Conservation (phyloP, 1,140 invertebrate species). For the Sitobion miscanthi region DNA sequence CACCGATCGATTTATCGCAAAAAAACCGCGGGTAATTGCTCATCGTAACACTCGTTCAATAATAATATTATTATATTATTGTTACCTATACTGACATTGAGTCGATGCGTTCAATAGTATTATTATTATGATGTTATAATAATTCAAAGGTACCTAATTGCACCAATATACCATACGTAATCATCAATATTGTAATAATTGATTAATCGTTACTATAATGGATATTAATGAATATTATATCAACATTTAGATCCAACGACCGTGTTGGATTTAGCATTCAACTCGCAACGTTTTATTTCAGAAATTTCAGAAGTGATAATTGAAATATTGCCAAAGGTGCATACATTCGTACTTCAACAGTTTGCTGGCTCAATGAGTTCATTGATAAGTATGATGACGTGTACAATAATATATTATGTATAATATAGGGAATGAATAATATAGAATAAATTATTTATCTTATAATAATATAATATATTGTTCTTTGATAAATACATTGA, state of each 20-base stretch:
- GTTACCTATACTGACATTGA: background rate
- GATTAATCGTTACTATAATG: background rate
- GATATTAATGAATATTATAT: background rate
- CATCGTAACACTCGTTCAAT: background rate
- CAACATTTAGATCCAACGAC: background rate
- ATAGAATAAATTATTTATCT: background rate
- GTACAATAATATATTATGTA: background rate
- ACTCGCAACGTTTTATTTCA: too few relatives aligned
- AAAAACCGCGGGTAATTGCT: background rate
- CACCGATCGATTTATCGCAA: background rate
- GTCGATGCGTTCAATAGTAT: background rate
- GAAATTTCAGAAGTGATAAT: background rate
- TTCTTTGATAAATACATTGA: background rate
- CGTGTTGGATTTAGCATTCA: too few relatives aligned
- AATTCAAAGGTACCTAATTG: background rate
- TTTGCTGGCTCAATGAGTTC: background rate
- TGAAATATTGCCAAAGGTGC: background rate
- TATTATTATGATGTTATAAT: background rate
- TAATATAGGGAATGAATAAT: background rate
- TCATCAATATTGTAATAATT: background rate
- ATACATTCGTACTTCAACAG: background rate
- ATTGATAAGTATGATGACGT: background rate
- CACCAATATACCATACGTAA: background rate
- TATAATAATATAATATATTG: background rate
- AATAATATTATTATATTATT: background rate